Base-by-base conservation (phyloP, 2,888 invertebrate species). In the Scrobipalpa costella region DNA sequence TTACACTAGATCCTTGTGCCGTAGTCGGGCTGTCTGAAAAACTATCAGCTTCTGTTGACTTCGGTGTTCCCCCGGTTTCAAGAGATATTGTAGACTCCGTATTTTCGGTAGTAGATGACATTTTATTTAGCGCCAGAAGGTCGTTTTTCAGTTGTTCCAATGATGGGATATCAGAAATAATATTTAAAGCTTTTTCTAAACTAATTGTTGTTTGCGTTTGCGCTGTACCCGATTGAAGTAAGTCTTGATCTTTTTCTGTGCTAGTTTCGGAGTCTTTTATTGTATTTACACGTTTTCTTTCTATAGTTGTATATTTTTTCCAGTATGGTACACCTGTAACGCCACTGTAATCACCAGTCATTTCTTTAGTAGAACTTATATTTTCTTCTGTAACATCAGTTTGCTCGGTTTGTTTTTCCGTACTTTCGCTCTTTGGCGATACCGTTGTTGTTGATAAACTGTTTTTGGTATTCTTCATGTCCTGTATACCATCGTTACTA, bases 221-320 rank as follows among this genome's bases (percentile, higher is more conserved):
- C 1, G 33, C 68, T 36, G 77, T 76, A 73, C 81, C 83, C 38
- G 78, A 73, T 66, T 69, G 75, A 8, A 66, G 63, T 66, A 77
- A 71, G 17, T 74, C 76, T 61, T 75, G 75, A 33, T 38, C 55
- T 34, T 27, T 34, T 44, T 73, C 69, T 34, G 68, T 68, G 13
- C 65, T 68, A 9, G 67, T 67, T 21, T 64, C 61, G 33, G 67
- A 65, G 36, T 66, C 60, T 63, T 77, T 73, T 19, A 68, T 67
- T 11, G 67, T 70, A 33, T 63, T 66, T 2, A 62, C 40, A 3
- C 69, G 71, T 69, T 78, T 81, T 69, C 82, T 77, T 40, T 79
- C 77, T 65, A 83, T 81, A 0, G 67, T 74, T 50, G 74, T 79
- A 64, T 84, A 82, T 64, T 77, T 79, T 69, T 79, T 81, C 80